Evolutionary conservation across 2,797 vertebrate species (phyloP).

Genomic region (Acrossocheilus wenchowensis): DNA sequence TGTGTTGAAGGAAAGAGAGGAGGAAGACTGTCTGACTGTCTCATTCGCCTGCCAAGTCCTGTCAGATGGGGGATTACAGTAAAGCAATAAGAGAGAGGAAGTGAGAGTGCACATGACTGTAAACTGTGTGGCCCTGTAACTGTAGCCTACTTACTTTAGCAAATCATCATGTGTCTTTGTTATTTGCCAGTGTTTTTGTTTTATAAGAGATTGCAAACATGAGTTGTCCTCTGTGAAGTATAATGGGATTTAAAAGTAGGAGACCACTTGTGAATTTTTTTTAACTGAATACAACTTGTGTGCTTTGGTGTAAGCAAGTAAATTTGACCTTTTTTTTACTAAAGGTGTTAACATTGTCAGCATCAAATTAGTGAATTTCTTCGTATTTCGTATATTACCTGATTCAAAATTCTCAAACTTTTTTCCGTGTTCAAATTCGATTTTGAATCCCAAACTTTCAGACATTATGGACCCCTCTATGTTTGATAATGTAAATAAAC

Average conservation of each 20-base stretch:
- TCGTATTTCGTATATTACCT: not conserved
- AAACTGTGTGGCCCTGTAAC: constrained; percentile 57
- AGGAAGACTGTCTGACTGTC: constrained; percentile 61
- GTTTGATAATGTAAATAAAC: constrained; percentile 25
- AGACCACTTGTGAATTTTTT: not conserved
- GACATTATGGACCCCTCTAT: not conserved
- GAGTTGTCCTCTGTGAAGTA: not conserved
- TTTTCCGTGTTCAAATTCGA: not conserved
- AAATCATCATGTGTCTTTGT: constrained; percentile 24
- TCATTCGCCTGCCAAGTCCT: constrained; percentile 61
- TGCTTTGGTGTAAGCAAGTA: not conserved
- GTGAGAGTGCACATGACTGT: constrained; percentile 54
- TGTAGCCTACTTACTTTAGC: constrained; percentile 39
- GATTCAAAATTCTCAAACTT: not conserved
- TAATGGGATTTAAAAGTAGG: not conserved
- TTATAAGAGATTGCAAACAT: constrained; percentile 20
- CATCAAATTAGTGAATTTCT: not conserved
- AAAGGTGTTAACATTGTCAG: not conserved
- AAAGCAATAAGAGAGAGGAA: constrained; percentile 52
- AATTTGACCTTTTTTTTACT: not conserved
- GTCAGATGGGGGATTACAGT: constrained; percentile 59
- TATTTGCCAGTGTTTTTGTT: constrained; percentile 17
- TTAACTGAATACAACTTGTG: too few relatives aligned
- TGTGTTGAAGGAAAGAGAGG: constrained; percentile 42
- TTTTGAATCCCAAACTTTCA: not conserved